Percentiles rank a stretch among this genome's conserved stretches.
Conservation (phyloP, 2,888 invertebrate genomes). For the Biston betularia region DNA sequence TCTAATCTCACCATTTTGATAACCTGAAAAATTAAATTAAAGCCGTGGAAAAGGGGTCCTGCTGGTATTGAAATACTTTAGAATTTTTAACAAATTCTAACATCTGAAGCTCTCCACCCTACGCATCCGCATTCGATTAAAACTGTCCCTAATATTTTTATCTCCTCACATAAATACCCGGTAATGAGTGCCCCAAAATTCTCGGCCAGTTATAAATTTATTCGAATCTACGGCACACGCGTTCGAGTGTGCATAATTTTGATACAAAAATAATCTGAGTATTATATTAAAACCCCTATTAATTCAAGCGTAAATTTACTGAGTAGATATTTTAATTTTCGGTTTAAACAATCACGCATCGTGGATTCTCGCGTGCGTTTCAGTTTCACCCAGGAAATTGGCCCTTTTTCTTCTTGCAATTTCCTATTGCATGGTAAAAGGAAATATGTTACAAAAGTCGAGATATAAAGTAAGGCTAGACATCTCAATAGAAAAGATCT, state of each 20-base stretch:
- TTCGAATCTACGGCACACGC: conserved; percentile 74
- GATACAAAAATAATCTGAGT: conserved; percentile 84
- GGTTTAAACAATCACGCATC: conserved; percentile 31
- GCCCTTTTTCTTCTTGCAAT: conserved; percentile 64
- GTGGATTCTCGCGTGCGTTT: conserved; percentile 34
- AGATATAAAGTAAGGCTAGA: neutral
- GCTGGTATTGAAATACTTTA: conserved; percentile 19
- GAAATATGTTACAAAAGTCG: conserved; percentile 51
- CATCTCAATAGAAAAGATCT: neutral
- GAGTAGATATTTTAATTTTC: conserved; percentile 49
- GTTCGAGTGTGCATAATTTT: conserved; percentile 84
- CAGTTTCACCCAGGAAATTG: conserved; percentile 68
- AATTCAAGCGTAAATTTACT: conserved; percentile 61
- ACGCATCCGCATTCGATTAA: conserved; percentile 83
- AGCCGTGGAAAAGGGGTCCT: neutral
- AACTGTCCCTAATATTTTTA: conserved; percentile 86
- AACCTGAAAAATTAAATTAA: neutral
- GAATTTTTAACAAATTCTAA: conserved; percentile 46
- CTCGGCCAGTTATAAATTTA: conserved; percentile 81
- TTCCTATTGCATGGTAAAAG: conserved; percentile 69
- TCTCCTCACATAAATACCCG: conserved; percentile 83
- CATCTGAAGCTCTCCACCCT: conserved; percentile 58
- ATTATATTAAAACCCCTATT: conserved; percentile 73
- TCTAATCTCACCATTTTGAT: neutral
- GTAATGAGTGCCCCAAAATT: conserved; percentile 82